Evolutionary conservation across 2,888 invertebrate genomes (phyloP).

Genomic region (Vesta saturnalis): DNA sequence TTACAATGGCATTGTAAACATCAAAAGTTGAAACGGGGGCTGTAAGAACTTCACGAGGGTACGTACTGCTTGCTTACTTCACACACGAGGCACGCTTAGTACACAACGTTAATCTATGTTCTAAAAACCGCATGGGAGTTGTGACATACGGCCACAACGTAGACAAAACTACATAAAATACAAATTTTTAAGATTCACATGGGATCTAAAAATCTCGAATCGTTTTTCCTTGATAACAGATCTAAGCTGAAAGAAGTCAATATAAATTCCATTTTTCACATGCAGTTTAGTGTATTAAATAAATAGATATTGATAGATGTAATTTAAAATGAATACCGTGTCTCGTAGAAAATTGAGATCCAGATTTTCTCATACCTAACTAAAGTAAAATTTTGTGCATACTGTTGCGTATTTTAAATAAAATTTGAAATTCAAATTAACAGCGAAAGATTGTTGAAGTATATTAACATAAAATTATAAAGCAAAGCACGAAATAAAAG

Average conservation of each 20-base stretch:
- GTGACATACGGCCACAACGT: slow-evolving; percentile 24
- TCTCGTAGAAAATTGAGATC: slow-evolving; percentile 31
- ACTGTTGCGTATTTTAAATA: slow-evolving; percentile 33
- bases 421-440: slow-evolving; percentile 38
- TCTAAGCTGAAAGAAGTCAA: not conserved
- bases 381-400: slow-evolving; percentile 33
- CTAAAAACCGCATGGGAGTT: slow-evolving; percentile 35
- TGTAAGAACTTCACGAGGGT: slow-evolving; percentile 19
- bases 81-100: slow-evolving; percentile 22
- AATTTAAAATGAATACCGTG: slow-evolving; percentile 30
- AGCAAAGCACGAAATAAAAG: slow-evolving; percentile 28
- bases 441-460: slow-evolving; percentile 31
- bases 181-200: slow-evolving; percentile 48
- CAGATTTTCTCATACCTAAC: slow-evolving; percentile 26
- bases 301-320: slow-evolving; percentile 30
- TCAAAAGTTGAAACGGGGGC: slow-evolving; percentile 21
- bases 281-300: slow-evolving; percentile 11
- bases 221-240: not conserved
- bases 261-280: not conserved
- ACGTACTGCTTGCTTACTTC: slow-evolving; percentile 16
- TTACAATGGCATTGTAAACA: slow-evolving; percentile 39
- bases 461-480: slow-evolving; percentile 35
- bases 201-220: slow-evolving; percentile 40
- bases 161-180: slow-evolving; percentile 15
- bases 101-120: slow-evolving; percentile 38